Base-by-base conservation (phyloP, 2,888 invertebrate genomes). In the Dorcus hopei region DNA sequence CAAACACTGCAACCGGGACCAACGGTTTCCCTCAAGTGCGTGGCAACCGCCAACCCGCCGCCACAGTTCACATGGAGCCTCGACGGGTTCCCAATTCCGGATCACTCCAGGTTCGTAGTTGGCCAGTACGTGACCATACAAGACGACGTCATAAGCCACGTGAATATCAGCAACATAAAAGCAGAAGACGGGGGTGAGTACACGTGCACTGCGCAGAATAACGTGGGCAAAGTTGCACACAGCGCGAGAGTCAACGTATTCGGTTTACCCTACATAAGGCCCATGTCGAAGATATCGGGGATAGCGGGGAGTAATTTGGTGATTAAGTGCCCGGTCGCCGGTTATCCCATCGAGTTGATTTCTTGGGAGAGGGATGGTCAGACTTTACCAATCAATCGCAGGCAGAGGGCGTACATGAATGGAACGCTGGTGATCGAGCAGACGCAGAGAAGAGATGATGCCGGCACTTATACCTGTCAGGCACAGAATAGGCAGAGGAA, bases 21-120 rank as follows among this genome's bases (percentile, higher is more conserved):
- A 38, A 90, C 91, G 64, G 91, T 95, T 49, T 93, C 95, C 16
- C 83, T 97, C 66, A 68, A 68, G 60, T 97, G 96, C 80, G 91
- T 92, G 61, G 95, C 95, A n/a, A 90, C 93, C 71, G 96, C 96
- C 51, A 95, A 93, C 79, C 96, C 96, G 6, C 90, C 93, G 51
- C 96, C 96, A 3, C 90, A 91, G 77, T 93, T 97, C 79, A 87
- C 88, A 51, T 97, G 96, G 96, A 86, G 90, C 7, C 82, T 95
- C 65, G 95, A 95, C 75, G 93, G 93, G 49, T 93, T 93, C 79
- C 89, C 93, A 52, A 76, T 79, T 52, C 79, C 79, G 2, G 78
- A 78, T 63, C 80, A 79, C 74, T 80, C 79, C 72, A 90, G 94
- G 72, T 93, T 93, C 79, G 86, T 94, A 71, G 93, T 93, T 58